Evolutionary conservation across 2,113 vertebrate species (phyloP).

Genomic region (Rhinoptilus africanus): DNA sequence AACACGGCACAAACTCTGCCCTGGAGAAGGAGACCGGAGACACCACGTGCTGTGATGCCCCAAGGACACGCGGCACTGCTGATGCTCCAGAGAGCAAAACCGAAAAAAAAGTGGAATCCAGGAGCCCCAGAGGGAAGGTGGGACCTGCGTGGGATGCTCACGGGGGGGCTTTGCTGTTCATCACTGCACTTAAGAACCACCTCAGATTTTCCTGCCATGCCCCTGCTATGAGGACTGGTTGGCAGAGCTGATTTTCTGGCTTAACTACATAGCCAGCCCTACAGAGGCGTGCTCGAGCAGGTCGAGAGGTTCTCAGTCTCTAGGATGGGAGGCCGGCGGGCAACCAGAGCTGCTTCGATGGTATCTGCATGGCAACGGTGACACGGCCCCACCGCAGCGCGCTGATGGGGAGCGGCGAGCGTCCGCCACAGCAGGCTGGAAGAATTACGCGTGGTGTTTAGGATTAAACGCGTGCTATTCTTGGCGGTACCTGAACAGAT

Average conservation of each 20-base stretch:
- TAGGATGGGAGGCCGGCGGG: background rate
- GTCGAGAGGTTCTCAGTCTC: background rate
- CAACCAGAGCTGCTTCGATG: background rate
- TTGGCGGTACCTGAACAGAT: background rate
- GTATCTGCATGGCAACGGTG: background rate
- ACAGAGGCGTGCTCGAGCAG: rapidly evolving
- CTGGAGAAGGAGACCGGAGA: background rate
- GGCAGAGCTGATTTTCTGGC: background rate
- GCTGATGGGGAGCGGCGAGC: background rate
- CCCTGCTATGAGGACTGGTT: background rate
- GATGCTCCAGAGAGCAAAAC: background rate
- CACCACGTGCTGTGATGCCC: rapidly evolving
- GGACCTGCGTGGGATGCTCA: background rate
- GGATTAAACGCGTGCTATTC: background rate
- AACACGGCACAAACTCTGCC: rapidly evolving
- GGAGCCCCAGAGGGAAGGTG: background rate
- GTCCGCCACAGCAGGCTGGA: background rate
- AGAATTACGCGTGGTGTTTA: background rate
- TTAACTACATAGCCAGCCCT: rapidly evolving
- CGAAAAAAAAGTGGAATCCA: rapidly evolving
- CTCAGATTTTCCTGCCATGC: background rate
- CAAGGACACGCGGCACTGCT: background rate
- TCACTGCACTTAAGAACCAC: rapidly evolving
- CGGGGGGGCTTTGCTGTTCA: background rate
- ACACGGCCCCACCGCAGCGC: background rate